Evolutionary conservation across 2,888 invertebrate species (phyloP).

Genomic region (Nymphalis polychloros): DNA sequence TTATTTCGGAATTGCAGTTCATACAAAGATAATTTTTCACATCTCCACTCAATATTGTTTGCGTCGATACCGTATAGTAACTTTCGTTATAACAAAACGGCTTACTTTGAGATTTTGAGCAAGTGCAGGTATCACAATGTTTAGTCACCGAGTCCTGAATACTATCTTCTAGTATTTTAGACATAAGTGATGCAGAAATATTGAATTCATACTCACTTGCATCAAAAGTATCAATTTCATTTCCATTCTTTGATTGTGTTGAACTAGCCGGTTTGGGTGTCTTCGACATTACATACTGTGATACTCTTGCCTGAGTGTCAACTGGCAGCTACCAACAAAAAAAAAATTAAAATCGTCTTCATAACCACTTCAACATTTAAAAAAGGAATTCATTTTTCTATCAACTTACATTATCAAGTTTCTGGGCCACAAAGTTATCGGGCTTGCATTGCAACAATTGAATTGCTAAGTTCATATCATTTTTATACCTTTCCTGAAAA

Average conservation of each 20-base stretch:
- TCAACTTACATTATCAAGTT: conserved; percentile 90
- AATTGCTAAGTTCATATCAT: conserved; percentile 95
- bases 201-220: conserved; percentile 85
- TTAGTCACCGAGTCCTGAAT: conserved; percentile 90
- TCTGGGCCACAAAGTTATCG: conserved; percentile 95
- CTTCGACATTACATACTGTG: conserved; percentile 87
- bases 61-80: conserved; percentile 83
- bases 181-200: conserved; percentile 93
- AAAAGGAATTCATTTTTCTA: not conserved
- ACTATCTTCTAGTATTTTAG: conserved; percentile 93
- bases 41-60: conserved; percentile 79
- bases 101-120: conserved; percentile 81
- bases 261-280: conserved; percentile 71
- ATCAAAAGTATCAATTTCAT: conserved; percentile 75
- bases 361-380: not conserved
- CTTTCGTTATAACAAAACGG: conserved; percentile 80
- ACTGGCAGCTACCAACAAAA: conserved; percentile 87
- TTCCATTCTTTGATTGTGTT: conserved; percentile 66
- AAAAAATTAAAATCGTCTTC: conserved; percentile 17
- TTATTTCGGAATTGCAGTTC: conserved; percentile 83
- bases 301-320: conserved; percentile 95
- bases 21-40: conserved; percentile 80
- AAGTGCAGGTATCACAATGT: conserved; percentile 92
- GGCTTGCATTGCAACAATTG: conserved; percentile 97
- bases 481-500: conserved; percentile 94